Evolutionary conservation across 2,888 invertebrate genomes (phyloP).

Genomic region (Pachymerium ferrugineum): DNA sequence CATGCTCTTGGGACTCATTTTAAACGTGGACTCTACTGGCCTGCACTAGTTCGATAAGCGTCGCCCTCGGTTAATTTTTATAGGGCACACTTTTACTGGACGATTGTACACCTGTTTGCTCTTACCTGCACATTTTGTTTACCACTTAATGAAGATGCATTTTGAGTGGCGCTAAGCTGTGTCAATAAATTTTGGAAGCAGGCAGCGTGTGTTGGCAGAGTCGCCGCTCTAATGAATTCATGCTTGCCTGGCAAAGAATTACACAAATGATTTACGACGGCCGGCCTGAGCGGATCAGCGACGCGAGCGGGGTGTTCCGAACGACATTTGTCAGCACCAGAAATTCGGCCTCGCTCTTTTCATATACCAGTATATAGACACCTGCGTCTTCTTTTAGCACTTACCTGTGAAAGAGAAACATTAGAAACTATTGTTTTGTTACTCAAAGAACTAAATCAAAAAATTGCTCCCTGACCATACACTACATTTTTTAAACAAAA

Average conservation of each 20-base stretch:
- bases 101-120: not conserved
- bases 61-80: constrained; percentile 28
- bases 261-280: constrained; percentile 29
- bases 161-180: constrained; percentile 32
- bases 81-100: not conserved
- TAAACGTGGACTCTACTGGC: not conserved
- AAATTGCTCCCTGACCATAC: no score
- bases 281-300: constrained; percentile 28
- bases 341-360: constrained; percentile 13
- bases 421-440: no score
- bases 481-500: no score
- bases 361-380: not conserved
- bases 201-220: constrained; percentile 12
- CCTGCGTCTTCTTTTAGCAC: not conserved
- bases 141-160: constrained; percentile 32
- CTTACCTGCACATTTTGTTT: constrained; percentile 20
- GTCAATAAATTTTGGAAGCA: constrained; percentile 30
- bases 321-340: constrained; percentile 29
- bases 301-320: constrained; percentile 27
- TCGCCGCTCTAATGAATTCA: constrained; percentile 31
- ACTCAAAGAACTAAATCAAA: no score
- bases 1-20: constrained; percentile 4
- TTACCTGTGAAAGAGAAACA: no score
- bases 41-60: constrained; percentile 28
- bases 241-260: constrained; percentile 30